These are phyloP conservation scores for Osmerus eperlanus DNA, from an alignment of 2,113 vertebrate species.

Conservation along the genomic window DNA sequence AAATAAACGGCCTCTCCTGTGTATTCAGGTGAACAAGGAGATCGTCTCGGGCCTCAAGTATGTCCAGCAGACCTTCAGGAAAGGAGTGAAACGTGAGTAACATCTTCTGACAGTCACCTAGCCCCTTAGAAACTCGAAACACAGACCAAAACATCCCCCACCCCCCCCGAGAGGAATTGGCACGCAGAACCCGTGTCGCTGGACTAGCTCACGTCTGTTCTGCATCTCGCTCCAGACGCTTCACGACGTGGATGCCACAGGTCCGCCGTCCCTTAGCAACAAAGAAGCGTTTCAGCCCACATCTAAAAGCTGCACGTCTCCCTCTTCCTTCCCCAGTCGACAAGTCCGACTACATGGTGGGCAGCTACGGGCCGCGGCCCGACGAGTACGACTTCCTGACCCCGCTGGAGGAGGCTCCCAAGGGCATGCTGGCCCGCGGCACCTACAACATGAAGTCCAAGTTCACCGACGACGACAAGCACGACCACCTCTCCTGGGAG, in stretches of 20 bases:
- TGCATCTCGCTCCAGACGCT: too few species aligned
- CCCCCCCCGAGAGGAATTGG: too few species aligned
- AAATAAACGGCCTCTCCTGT: not conserved
- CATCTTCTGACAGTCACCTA: not conserved
- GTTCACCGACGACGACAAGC: slow-evolving; percentile 94
- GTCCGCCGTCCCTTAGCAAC: too few species aligned
- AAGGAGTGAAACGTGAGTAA: slow-evolving; percentile 90
- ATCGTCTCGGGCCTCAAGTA: slow-evolving; percentile 95
- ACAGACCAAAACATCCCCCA: too few species aligned
- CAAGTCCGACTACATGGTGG: slow-evolving; percentile 93
- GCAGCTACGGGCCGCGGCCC: slow-evolving; percentile 87
- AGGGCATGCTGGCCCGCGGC: slow-evolving; percentile 85
- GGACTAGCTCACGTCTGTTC: too few species aligned
- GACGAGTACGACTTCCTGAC: slow-evolving; percentile 90
- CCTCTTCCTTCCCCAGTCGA: slow-evolving; percentile 75
- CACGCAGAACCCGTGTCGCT: too few species aligned
- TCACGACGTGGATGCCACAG: too few species aligned
- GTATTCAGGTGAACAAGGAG: slow-evolving; percentile 85
- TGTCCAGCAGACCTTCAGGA: slow-evolving; percentile 85
- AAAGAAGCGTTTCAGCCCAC: not conserved
- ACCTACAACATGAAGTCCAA: slow-evolving; percentile 88
- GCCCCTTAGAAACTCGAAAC: not conserved
- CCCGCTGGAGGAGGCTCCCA: slow-evolving; percentile 87
- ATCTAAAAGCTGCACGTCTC: not conserved
- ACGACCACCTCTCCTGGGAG: slow-evolving; percentile 92